Percentiles rank a stretch among this genome's conserved stretches.
Conservation (phyloP, 2,888 invertebrate genomes). For the Drosophila silvestris region DNA sequence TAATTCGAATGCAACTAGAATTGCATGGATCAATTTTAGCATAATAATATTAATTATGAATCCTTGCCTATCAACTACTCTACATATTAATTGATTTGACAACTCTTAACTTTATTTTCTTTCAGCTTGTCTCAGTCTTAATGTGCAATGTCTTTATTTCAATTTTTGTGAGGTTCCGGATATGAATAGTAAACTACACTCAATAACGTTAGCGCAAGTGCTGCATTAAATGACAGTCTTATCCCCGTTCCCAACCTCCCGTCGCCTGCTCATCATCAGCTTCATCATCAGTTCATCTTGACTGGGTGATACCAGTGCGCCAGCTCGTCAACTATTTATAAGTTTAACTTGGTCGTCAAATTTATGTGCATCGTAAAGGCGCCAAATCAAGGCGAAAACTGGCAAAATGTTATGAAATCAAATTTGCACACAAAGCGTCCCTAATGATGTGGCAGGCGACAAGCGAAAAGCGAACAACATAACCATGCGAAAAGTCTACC, state of each 20-base stretch:
- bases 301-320: conserved; percentile 17
- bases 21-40: not conserved
- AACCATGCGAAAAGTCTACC: conserved; percentile 10
- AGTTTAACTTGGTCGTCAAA: conserved; percentile 68
- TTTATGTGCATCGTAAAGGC: conserved; percentile 75
- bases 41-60: not conserved
- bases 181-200: conserved; percentile 16
- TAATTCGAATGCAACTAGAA: not conserved
- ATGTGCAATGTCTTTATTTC: conserved; percentile 2
- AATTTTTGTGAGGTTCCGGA: not conserved
- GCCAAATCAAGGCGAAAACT: conserved; percentile 63
- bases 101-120: not conserved
- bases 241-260: not conserved
- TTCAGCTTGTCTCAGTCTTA: not conserved
- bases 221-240: not conserved
- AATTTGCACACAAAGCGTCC: conserved; percentile 76
- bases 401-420: conserved; percentile 79
- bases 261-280: conserved; percentile 15
- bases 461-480: conserved; percentile 18
- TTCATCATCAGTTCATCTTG: conserved; percentile 58
- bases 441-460: conserved; percentile 61
- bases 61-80: not conserved
- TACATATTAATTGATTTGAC: not conserved
- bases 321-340: conserved; percentile 74
- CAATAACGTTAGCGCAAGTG: conserved; percentile 15